Conservation (phyloP, 2,113 vertebrate species). For the Tor tambroides region DNA sequence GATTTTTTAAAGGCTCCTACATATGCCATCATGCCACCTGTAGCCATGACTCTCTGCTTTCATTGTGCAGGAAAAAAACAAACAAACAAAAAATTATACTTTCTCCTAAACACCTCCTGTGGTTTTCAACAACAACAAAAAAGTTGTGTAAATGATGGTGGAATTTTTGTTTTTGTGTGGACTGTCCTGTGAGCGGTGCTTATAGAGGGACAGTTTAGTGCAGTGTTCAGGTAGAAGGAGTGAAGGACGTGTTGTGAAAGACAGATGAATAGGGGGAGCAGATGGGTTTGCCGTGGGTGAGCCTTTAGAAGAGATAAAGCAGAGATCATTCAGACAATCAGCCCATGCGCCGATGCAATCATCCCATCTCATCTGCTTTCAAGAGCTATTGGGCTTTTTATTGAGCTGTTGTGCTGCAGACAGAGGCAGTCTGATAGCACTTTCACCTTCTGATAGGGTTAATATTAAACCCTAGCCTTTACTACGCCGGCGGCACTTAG, state of each 20-base stretch:
- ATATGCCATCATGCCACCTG: neutral
- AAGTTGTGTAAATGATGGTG: neutral
- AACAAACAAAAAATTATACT: neutral
- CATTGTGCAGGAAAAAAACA: neutral
- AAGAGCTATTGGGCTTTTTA: constrained; percentile 75
- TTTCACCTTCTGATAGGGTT: constrained; percentile 61
- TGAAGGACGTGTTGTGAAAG: constrained; percentile 49
- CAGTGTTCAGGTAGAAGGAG: constrained; percentile 25
- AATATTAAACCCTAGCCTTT: constrained; percentile 32
- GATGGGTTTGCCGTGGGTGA: constrained; percentile 60
- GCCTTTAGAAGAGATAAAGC: constrained; percentile 72
- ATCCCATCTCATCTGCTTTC: constrained; percentile 78
- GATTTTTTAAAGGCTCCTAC: neutral
- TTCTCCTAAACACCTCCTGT: neutral
- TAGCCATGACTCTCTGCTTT: neutral
- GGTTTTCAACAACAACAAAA: neutral
- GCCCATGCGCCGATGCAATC: constrained; percentile 68
- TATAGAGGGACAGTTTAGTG: neutral
- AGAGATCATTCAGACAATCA: constrained; percentile 80
- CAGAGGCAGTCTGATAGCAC: constrained; percentile 55
- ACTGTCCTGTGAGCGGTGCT: neutral
- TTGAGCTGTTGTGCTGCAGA: constrained; percentile 77
- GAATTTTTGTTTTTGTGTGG: neutral
- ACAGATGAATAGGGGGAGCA: constrained; percentile 47
- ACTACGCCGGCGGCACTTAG: constrained; percentile 15